These are phyloP conservation scores for Strigamia crassipes DNA, from an alignment of 2,888 invertebrate genomes.

Conservation along the genomic window DNA sequence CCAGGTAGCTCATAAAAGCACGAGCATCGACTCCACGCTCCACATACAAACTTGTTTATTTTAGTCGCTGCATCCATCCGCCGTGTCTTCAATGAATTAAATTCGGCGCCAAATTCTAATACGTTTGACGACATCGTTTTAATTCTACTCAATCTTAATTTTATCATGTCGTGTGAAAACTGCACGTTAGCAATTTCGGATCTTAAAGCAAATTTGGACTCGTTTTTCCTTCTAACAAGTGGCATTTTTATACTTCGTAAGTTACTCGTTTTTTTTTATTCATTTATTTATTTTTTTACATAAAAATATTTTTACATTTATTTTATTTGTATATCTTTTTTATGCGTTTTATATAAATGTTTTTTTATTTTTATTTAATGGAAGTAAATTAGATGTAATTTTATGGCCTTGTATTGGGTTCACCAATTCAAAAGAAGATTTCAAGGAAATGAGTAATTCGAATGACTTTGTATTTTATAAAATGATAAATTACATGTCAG, in stretches of 20 bases:
- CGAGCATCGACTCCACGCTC: too few relatives aligned
- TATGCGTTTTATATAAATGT: background rate
- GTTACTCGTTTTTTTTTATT: conserved; percentile 50
- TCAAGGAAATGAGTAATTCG: background rate
- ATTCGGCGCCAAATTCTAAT: background rate
- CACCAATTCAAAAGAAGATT: background rate
- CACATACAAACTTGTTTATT: background rate
- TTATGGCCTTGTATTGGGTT: background rate
- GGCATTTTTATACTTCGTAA: conserved; percentile 57
- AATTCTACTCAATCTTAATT: too few relatives aligned
- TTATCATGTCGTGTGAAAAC: background rate
- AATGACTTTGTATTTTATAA: background rate
- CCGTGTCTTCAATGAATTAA: background rate
- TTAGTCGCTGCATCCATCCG: background rate
- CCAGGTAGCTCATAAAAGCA: too few relatives aligned
- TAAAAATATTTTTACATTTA: background rate
- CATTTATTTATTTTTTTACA: background rate
- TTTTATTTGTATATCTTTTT: too few relatives aligned
- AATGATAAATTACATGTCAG: background rate
- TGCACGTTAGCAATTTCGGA: conserved; percentile 45
- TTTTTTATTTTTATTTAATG: background rate
- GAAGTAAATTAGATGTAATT: background rate
- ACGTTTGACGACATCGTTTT: background rate
- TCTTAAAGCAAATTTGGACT: conserved; percentile 55
- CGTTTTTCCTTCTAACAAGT: conserved; percentile 56